phyloP scores from a whole-genome alignment of 2,888 invertebrate genomes.

The Amiota communis region DNA sequence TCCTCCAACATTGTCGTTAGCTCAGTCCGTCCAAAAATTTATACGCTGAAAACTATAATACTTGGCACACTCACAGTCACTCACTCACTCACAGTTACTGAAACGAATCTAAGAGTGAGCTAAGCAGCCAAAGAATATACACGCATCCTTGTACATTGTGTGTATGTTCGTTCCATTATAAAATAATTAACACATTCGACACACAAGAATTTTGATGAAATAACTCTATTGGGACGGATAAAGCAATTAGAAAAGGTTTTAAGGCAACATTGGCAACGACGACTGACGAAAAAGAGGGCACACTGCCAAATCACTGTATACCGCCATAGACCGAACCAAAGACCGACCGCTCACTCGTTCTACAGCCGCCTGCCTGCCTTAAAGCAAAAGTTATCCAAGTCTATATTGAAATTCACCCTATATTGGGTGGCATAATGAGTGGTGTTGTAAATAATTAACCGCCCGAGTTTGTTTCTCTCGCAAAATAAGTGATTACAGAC shows the following conservation, averaged over 20 bases:
- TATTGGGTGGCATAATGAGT: conserved; percentile 16
- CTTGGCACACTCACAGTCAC: neutral
- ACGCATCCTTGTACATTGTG: conserved; percentile 47
- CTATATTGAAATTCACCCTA: no score
- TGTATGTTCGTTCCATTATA: conserved; percentile 54
- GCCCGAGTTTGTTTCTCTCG: neutral
- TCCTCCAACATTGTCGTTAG: neutral
- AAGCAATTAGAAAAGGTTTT: conserved; percentile 62
- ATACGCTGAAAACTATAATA: neutral
- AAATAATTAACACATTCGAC: conserved; percentile 58
- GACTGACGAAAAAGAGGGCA: neutral
- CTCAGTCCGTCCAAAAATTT: conserved; percentile 23
- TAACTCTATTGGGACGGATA: conserved; percentile 61
- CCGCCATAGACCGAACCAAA: neutral
- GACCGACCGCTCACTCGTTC: neutral
- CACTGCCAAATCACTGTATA: conserved; percentile 33
- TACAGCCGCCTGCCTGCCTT: neutral
- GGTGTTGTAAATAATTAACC: conserved; percentile 22
- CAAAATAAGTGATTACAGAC: neutral
- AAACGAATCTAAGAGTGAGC: neutral
- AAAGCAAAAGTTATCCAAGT: neutral
- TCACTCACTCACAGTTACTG: neutral
- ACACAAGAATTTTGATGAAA: conserved; percentile 57
- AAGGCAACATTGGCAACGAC: conserved; percentile 39
- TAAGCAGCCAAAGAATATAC: conserved; percentile 21